phyloP scores from a whole-genome alignment of 2,888 invertebrate genomes.

The Chelonus formosanus region DNA sequence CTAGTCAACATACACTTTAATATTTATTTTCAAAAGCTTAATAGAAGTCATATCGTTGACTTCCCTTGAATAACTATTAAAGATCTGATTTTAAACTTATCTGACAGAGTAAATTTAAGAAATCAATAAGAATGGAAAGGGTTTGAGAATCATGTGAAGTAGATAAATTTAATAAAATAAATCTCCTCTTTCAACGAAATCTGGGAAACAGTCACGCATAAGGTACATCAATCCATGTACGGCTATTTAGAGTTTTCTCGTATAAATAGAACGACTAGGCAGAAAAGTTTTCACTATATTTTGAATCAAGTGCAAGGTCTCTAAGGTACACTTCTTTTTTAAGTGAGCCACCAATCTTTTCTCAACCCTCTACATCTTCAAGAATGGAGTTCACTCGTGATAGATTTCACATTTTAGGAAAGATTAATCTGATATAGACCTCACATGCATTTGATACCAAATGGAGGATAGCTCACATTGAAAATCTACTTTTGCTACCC shows the following conservation, averaged over 20 bases:
- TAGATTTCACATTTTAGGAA: conserved; percentile 52
- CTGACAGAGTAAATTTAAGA: too few relatives aligned
- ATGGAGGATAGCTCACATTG: conserved; percentile 37
- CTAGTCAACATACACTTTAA: conserved; percentile 29
- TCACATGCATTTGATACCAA: conserved; percentile 30
- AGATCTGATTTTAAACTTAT: too few relatives aligned
- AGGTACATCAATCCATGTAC: conserved; percentile 42
- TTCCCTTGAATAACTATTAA: too few relatives aligned
- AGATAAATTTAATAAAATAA: conserved; percentile 23
- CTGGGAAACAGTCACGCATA: conserved; percentile 25
- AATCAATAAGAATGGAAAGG: too few relatives aligned
- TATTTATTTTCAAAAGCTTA: conserved; percentile 1
- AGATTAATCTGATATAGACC: conserved; percentile 46
- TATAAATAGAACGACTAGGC: conserved; percentile 48
- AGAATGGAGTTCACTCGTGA: conserved; percentile 44
- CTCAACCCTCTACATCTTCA: conserved; percentile 33
- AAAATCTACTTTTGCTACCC: conserved; percentile 39
- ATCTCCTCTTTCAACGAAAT: conserved; percentile 34
- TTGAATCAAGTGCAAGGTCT: conserved; percentile 41
- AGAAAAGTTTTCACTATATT: conserved; percentile 41
- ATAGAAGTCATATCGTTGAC: neutral
- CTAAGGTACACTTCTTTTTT: conserved; percentile 41
- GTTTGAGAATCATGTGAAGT: too few relatives aligned
- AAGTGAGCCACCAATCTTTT: conserved; percentile 48
- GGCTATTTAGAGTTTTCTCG: conserved; percentile 46